These are phyloP conservation scores for Remorina albescens DNA, from an alignment of 2,797 vertebrate genomes.

Conservation along the genomic window DNA sequence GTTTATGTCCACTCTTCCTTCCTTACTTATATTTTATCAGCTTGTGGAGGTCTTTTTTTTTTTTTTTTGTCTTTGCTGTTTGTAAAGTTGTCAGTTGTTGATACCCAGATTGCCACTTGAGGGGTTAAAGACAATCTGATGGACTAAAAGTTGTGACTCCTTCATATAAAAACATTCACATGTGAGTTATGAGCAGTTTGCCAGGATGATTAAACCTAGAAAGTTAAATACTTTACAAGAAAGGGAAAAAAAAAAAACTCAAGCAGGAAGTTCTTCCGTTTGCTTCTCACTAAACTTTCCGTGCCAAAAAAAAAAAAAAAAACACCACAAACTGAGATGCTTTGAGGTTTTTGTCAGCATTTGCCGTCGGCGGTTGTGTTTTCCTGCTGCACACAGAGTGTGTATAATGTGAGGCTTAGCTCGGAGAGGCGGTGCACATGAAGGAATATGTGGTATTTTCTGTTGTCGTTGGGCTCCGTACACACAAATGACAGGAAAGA, in stretches of 20 bases:
- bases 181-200: too few species aligned
- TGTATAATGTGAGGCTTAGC: conserved; percentile 56
- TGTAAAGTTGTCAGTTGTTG: too few species aligned
- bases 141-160: too few species aligned
- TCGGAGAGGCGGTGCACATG: conserved; percentile 64
- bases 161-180: not conserved
- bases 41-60: not conserved
- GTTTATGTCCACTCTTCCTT: conserved; percentile 6
- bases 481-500: conserved; percentile 13
- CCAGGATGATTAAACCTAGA: too few species aligned
- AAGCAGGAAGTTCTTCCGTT: too few species aligned
- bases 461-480: conserved; percentile 41
- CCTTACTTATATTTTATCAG: not conserved
- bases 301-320: not conserved
- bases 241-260: too few species aligned
- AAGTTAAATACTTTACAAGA: too few species aligned
- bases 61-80: not conserved
- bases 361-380: conserved; percentile 12
- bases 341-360: not conserved
- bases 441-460: conserved; percentile 50
- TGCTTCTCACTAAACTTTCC: not conserved
- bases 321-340: not conserved
- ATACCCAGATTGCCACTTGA: not conserved
- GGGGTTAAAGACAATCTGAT: too few species aligned
- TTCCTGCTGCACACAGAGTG: conserved; percentile 44